Percentiles rank a stretch among this genome's conserved stretches.
Conservation (phyloP, 2,888 invertebrate species). For the Sinohyriopsis cumingii region DNA sequence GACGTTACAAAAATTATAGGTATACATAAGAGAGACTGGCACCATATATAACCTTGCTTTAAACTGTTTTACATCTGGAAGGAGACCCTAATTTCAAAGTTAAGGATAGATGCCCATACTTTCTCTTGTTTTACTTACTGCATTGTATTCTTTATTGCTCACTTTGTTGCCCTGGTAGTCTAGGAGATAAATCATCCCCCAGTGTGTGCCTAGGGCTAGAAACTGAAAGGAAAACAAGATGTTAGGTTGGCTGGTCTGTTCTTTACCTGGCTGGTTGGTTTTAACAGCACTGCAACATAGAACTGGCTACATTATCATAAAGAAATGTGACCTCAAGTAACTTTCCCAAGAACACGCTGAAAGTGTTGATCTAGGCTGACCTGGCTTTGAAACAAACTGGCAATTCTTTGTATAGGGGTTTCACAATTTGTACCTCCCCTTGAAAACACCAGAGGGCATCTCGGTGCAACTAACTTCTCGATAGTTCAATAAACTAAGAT, state of each 20-base stretch:
- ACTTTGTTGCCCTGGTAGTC: conserved; percentile 93
- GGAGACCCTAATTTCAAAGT: too few species aligned
- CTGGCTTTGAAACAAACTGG: neutral
- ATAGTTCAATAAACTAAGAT: too few species aligned
- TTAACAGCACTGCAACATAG: too few species aligned
- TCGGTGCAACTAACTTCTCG: too few species aligned
- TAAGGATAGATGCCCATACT: too few species aligned
- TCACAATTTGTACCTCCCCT: too few species aligned
- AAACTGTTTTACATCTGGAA: too few species aligned
- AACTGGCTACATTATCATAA: neutral
- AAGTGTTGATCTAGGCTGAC: neutral
- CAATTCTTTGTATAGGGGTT: too few species aligned
- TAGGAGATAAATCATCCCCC: conserved; percentile 90
- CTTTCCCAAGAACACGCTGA: neutral
- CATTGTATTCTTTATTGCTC: conserved; percentile 81
- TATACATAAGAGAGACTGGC: too few species aligned
- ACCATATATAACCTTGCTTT: too few species aligned
- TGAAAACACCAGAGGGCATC: too few species aligned
- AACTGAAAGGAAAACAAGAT: conserved; percentile 76
- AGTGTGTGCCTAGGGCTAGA: conserved; percentile 92
- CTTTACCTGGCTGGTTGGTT: neutral
- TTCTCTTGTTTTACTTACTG: conserved; percentile 65
- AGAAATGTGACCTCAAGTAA: neutral
- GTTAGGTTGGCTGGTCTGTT: neutral
- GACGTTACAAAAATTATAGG: too few species aligned